These are phyloP conservation scores for Oxyscelio sp. DNA, from an alignment of 2,888 invertebrate species.

Conservation along the genomic window DNA sequence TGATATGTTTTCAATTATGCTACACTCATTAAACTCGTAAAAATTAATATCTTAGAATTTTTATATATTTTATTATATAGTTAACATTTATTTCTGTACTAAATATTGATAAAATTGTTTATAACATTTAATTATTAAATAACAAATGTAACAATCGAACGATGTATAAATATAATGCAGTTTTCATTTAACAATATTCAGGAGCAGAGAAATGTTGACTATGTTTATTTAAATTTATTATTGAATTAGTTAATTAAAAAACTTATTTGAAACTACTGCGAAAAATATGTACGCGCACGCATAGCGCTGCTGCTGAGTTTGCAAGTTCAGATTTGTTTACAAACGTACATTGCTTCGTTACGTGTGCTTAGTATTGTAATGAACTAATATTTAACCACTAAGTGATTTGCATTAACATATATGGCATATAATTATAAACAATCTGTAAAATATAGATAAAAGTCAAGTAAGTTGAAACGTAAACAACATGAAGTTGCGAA, in stretches of 20 bases:
- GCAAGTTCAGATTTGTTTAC: background rate
- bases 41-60: constrained; percentile 5
- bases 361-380: background rate
- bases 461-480: background rate
- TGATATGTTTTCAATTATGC: no score
- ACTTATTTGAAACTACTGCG: constrained; percentile 3
- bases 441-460: background rate
- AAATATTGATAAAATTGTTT: no score
- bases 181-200: constrained; percentile 6
- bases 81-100: no score
- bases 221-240: constrained; percentile 5
- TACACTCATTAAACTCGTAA: no score
- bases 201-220: background rate
- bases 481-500: background rate
- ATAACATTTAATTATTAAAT: no score
- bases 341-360: background rate
- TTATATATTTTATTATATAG: constrained; percentile 11
- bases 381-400: background rate
- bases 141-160: no score
- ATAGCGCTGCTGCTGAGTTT: constrained; percentile 5
- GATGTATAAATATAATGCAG: constrained; percentile 4
- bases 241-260: background rate
- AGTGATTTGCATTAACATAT: background rate
- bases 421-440: background rate
- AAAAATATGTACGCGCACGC: constrained; percentile 3